Evolutionary conservation across 1,140 invertebrate genomes (phyloP).

Genomic region (Zaprionus africanus): DNA sequence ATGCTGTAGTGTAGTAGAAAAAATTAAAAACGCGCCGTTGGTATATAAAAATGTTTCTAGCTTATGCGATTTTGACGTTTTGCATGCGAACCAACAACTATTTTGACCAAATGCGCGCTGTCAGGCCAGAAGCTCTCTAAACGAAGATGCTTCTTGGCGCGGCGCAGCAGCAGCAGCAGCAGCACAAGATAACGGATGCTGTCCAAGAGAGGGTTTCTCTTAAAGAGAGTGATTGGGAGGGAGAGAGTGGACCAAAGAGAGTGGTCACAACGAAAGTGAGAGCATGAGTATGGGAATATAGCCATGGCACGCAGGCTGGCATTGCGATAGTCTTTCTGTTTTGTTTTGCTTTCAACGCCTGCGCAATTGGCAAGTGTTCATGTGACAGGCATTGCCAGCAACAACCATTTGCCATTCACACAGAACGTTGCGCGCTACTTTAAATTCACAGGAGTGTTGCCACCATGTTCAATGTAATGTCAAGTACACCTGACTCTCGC

Average conservation of each 20-base stretch:
- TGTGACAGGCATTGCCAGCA: slow-evolving; percentile 48
- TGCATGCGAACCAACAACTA: slow-evolving; percentile 83
- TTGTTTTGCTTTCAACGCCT: slow-evolving; percentile 62
- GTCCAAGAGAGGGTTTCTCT: slow-evolving; percentile 36
- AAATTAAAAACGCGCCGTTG: slow-evolving; percentile 82
- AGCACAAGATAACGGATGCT: slow-evolving; percentile 49
- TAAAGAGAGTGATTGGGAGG: not conserved
- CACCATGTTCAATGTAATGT: not conserved
- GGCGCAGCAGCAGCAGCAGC: slow-evolving; percentile 34
- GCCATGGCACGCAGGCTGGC: not conserved
- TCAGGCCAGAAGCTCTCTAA: slow-evolving; percentile 72
- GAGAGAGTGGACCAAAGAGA: slow-evolving; percentile 8
- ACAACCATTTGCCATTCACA: slow-evolving; percentile 36
- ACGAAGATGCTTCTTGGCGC: slow-evolving; percentile 50
- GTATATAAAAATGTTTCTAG: slow-evolving; percentile 80
- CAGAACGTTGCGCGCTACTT: slow-evolving; percentile 35
- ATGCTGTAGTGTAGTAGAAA: slow-evolving; percentile 75
- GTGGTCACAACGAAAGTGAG: slow-evolving; percentile 4
- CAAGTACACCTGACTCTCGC: too few species aligned
- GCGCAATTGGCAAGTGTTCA: slow-evolving; percentile 36
- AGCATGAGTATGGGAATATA: not conserved
- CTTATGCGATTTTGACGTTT: slow-evolving; percentile 81
- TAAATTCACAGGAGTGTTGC: slow-evolving; percentile 20
- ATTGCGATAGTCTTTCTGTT: slow-evolving; percentile 45
- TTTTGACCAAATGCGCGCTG: slow-evolving; percentile 79